Percentiles rank a stretch among this genome's conserved stretches.
Evolutionary conservation across 2,888 invertebrate species (phyloP).

Genomic region (Brachycybe producta): DNA sequence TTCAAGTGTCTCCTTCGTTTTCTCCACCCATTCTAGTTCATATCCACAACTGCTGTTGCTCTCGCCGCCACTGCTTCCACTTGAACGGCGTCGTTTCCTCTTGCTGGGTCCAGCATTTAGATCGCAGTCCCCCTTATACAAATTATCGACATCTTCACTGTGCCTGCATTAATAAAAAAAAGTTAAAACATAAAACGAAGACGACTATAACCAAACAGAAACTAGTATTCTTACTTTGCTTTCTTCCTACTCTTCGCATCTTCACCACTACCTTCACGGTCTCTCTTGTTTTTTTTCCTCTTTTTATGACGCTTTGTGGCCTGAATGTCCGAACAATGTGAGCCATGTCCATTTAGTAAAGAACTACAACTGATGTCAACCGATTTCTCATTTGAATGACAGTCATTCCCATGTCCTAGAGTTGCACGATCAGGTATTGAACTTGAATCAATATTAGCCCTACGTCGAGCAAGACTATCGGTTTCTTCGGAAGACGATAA

Average conservation of each 20-base stretch:
- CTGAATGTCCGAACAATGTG: constrained; percentile 7
- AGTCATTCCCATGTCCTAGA: too few species aligned
- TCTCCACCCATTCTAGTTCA: constrained; percentile 34
- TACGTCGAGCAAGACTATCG: too few species aligned
- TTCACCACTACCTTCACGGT: background rate
- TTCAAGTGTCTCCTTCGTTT: constrained; percentile 30
- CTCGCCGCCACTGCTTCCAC: constrained; percentile 17
- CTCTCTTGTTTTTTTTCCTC: constrained; percentile 11
- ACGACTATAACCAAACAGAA: background rate
- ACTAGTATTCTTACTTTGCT: background rate
- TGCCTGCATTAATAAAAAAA: background rate
- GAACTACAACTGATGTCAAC: too few species aligned
- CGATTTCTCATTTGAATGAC: too few species aligned
- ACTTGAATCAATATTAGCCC: too few species aligned
- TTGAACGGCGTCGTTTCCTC: constrained; percentile 7
- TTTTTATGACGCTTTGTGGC: background rate
- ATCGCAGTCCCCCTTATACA: constrained; percentile 4
- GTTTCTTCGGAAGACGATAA: too few species aligned
- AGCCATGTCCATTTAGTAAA: too few species aligned
- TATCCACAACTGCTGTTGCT: constrained; percentile 19
- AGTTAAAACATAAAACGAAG: background rate
- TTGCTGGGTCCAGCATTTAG: constrained; percentile 16
- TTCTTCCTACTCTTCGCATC: constrained; percentile 9
- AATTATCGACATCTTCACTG: background rate
- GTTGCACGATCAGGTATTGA: too few species aligned